A percentile compares a stretch with the other conserved stretches of the same genome.
These are phyloP conservation scores for Sceloporus tristichus DNA, from an alignment of 2,113 vertebrate genomes.

Conservation along the genomic window DNA sequence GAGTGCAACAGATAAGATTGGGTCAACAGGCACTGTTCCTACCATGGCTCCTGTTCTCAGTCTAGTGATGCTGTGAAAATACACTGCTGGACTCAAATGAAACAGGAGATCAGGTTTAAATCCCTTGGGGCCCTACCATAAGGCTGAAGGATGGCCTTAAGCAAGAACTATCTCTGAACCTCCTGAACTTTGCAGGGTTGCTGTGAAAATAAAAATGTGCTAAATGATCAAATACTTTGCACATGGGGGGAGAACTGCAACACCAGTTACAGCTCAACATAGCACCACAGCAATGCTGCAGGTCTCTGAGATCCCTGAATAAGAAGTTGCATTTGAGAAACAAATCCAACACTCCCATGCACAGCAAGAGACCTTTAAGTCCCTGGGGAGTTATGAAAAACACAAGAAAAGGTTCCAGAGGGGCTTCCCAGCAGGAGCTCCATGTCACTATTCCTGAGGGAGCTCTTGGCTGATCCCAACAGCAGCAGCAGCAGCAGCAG, in stretches of 20 bases:
- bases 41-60: background rate
- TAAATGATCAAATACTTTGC: too few species aligned
- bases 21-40: background rate
- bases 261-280: background rate
- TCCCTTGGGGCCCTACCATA: background rate
- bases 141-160: too few species aligned
- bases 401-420: background rate
- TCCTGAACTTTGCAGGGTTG: background rate
- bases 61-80: background rate
- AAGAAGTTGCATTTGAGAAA: background rate
- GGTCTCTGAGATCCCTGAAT: background rate
- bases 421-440: background rate
- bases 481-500: background rate
- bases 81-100: too few species aligned
- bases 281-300: accelerated
- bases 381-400: background rate
- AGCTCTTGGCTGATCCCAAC: background rate
- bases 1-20: background rate
- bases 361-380: background rate
- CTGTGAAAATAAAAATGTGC: background rate
- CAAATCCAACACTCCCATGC: background rate
- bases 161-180: background rate
- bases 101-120: too few species aligned
- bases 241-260: too few species aligned
- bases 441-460: background rate